Base-by-base conservation (phyloP, 2,888 invertebrate species). In the Hyposoter didymator region DNA sequence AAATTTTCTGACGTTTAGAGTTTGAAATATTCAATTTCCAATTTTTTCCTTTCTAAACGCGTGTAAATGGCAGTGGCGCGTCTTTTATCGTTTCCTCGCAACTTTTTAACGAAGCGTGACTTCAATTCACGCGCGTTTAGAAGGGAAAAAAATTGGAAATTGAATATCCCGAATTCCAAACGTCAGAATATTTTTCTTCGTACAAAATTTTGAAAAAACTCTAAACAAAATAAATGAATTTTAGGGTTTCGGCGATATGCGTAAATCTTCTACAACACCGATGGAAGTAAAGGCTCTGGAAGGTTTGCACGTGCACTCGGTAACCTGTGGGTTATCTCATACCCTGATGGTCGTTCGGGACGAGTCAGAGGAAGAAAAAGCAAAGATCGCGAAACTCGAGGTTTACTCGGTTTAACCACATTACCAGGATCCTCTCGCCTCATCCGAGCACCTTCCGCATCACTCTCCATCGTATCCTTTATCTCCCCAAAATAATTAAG, bases 261-360 rank as follows among this genome's bases (percentile, higher is more conserved):
- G 97, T 90, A 98, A 98, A 92, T 98, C 98, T 0, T 97, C 98
- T 2, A 97, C 98, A 1, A 95, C 96, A 45, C 98, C 99, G 32
- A 97, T 97, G 94, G 99, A 99, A 94, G 98, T 98, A 89, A 95
- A 95, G 73, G 96, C 96, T 84, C 95, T 97, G 94, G 96, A 96
- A 78, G 97, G 97, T 49, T 94, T 97, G 84, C 96, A 97, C 94
- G 96, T 98, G 87, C 95, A 96, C 66, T 96, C 96, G 87, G 96
- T 98, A 59, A 94, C 97, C 1, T 97, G 98, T 96, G 99, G 99
- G 3, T 96, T 96, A 91, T 97, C 97, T 4, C 98, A 98, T 94
- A 97, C 98, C 1, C 94, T 98, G 89, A 94, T 98, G 90, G 95
- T 97, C 73, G 96, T 95, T 19, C 94, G 95, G 32, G 95, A 96